A percentile compares a stretch with the other conserved stretches of the same genome.
These are phyloP conservation scores for Catocala sponsa DNA, from an alignment of 2,888 invertebrate genomes.

Conservation along the genomic window DNA sequence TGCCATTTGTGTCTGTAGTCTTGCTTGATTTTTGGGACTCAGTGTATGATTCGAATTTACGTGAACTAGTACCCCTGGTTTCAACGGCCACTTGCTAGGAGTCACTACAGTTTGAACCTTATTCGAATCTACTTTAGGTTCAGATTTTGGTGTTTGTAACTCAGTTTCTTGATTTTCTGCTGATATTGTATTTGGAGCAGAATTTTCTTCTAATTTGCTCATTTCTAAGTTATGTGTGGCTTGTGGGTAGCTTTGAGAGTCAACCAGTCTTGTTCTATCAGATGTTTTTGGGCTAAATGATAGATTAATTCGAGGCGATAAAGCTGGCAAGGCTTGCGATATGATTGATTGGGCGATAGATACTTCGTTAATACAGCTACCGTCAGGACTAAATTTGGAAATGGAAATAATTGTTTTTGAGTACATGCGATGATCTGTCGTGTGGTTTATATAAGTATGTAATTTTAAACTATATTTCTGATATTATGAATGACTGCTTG, in stretches of 20 bases:
- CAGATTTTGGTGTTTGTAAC: constrained; percentile 61
- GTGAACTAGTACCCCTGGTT: constrained; percentile 96
- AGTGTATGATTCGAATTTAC: constrained; percentile 94
- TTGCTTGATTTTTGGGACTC: constrained; percentile 86
- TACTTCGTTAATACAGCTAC: constrained; percentile 86
- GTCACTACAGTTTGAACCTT: constrained; percentile 77
- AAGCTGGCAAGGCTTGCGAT: constrained; percentile 85
- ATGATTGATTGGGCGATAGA: constrained; percentile 87
- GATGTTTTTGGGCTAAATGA: constrained; percentile 82
- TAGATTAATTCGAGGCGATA: constrained; percentile 79
- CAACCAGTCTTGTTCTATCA: constrained; percentile 82
- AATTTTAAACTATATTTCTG: no score
- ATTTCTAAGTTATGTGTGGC: constrained; percentile 67
- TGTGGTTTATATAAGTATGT: not conserved
- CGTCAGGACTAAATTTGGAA: constrained; percentile 77
- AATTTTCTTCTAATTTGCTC: constrained; percentile 72
- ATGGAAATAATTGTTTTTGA: constrained; percentile 32
- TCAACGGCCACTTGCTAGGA: constrained; percentile 94
- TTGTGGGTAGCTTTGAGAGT: constrained; percentile 52
- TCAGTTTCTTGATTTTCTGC: constrained; percentile 58
- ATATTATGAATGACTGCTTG: no score
- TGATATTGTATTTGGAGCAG: constrained; percentile 69
- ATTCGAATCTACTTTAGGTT: constrained; percentile 63
- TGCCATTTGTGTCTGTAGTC: constrained; percentile 66
- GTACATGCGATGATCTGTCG: constrained; percentile 24